phyloP scores from a whole-genome alignment of 2,888 invertebrate species.

The Lasioglossum vierecki region DNA sequence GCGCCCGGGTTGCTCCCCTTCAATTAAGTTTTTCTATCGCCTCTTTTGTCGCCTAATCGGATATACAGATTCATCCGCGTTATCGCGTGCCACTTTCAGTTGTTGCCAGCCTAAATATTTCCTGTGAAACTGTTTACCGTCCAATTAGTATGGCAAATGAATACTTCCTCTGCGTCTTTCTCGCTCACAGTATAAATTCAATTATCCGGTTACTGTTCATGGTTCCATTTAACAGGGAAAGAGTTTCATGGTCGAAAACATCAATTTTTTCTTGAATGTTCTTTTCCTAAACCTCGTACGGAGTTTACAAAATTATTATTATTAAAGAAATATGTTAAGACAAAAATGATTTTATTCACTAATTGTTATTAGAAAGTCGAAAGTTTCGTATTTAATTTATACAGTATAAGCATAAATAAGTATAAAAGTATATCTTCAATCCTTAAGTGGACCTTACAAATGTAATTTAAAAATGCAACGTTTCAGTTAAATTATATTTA shows the following conservation, averaged over 20 bases:
- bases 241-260: not conserved
- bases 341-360: no score
- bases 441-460: no score
- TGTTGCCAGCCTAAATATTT: slow-evolving; percentile 13
- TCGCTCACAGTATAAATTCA: not conserved
- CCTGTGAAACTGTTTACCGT: slow-evolving; percentile 20
- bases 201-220: slow-evolving; percentile 5
- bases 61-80: slow-evolving; percentile 30
- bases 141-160: not conserved
- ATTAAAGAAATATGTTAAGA: no score
- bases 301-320: no score
- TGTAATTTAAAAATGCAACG: no score
- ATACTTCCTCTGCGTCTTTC: not conserved
- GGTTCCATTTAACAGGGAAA: not conserved
- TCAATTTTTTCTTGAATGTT: not conserved
- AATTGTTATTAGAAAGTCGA: no score
- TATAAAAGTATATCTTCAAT: no score
- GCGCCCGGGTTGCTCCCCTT: slow-evolving; percentile 22
- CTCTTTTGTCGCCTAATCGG: slow-evolving; percentile 19
- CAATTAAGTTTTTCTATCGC: slow-evolving; percentile 36
- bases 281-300: no score
- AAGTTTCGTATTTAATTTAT: no score
- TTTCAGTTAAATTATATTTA: no score
- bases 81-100: slow-evolving; percentile 14
- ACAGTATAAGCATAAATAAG: no score